Evolutionary conservation across 2,797 vertebrate genomes (phyloP).

Genomic region (Gastrophryne carolinensis): DNA sequence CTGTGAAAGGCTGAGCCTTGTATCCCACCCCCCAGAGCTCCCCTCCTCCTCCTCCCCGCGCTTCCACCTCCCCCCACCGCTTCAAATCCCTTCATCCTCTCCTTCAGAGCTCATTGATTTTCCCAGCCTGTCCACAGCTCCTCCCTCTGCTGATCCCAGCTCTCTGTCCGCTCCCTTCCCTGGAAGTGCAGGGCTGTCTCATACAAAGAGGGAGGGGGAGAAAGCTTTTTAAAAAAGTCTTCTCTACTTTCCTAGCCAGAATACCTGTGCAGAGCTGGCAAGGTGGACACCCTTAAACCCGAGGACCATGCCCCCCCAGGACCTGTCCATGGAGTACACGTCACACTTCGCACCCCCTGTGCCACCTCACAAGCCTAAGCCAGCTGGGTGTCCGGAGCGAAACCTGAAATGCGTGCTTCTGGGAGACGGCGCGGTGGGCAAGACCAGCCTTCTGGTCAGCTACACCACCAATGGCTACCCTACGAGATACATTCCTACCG

Average conservation of each 20-base stretch:
- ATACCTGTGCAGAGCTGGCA: constrained; percentile 8
- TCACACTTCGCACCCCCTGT: constrained; percentile 75
- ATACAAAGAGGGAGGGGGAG: constrained; percentile 4
- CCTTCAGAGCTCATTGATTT: constrained; percentile 17
- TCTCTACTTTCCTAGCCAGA: neutral
- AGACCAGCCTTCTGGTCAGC: constrained; percentile 83
- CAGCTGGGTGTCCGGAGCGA: constrained; percentile 64
- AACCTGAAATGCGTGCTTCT: constrained; percentile 80
- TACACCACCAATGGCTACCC: constrained; percentile 84
- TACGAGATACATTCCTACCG: constrained; percentile 81
- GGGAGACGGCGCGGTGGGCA: constrained; percentile 82
- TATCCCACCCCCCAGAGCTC: neutral
- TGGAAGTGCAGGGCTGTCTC: constrained; percentile 4
- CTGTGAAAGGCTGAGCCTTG: neutral
- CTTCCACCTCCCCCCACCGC: constrained; percentile 18
- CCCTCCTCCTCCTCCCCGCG: constrained; percentile 5
- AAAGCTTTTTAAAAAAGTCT: constrained; percentile 37
- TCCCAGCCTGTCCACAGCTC: constrained; percentile 13
- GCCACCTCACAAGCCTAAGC: constrained; percentile 73
- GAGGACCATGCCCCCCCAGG: constrained; percentile 42
- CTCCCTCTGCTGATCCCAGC: constrained; percentile 9
- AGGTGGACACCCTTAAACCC: constrained; percentile 53
- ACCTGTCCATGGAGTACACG: constrained; percentile 65
- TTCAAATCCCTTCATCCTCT: neutral
- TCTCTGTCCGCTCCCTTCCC: constrained; percentile 2